Percentiles rank a stretch among this genome's conserved stretches.
These are phyloP conservation scores for Rana temporaria DNA, from an alignment of 2,113 vertebrate genomes.

Conservation along the genomic window DNA sequence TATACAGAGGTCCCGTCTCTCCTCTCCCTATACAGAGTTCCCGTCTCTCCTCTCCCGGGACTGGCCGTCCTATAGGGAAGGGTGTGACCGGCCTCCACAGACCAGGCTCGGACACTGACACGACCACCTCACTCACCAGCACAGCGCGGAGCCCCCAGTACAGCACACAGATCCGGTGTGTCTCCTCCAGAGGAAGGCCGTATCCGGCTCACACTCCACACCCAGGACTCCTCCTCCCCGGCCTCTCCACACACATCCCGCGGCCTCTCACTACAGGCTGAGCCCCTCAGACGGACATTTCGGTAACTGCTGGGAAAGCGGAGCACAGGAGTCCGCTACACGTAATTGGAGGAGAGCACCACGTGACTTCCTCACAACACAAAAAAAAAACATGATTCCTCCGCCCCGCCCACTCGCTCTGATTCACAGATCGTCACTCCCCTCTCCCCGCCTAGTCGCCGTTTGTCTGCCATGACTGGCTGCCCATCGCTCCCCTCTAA, in stretches of 20 bases:
- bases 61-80: no score
- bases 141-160: background rate
- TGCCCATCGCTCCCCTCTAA: background rate
- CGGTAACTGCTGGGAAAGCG: background rate
- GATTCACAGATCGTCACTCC: no score
- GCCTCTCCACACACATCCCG: background rate
- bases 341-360: background rate
- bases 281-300: background rate
- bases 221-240: background rate
- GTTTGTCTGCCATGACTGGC: no score
- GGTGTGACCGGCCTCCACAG: background rate
- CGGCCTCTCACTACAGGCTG: background rate
- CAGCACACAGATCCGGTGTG: background rate
- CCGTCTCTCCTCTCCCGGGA: no score
- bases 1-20: no score
- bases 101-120: no score
- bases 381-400: background rate
- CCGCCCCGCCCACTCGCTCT: background rate
- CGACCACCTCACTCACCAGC: background rate
- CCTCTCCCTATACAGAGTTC: no score
- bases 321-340: background rate
- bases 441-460: no score
- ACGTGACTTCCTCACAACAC: slow-evolving; percentile 10
- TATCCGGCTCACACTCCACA: background rate
- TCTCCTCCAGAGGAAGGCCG: background rate